Conservation (phyloP, 92 coral and sea anemone genomes). For the Parazoanthus darwini region DNA sequence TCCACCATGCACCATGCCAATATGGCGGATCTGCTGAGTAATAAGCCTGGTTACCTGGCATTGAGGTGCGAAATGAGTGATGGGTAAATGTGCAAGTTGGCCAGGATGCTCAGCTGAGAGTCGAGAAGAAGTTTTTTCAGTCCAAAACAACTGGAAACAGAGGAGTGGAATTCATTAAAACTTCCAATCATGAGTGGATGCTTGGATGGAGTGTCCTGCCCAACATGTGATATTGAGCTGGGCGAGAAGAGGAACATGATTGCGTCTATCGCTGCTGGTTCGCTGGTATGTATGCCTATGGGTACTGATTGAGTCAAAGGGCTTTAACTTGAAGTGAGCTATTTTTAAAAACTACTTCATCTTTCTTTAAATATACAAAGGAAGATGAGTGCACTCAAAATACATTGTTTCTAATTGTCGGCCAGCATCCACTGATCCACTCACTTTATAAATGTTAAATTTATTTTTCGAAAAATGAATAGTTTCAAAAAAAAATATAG, state of each 20-base stretch:
- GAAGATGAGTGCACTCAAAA: too few relatives aligned
- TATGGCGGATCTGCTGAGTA: constrained; percentile 69
- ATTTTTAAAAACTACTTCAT: too few relatives aligned
- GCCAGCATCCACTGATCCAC: too few relatives aligned
- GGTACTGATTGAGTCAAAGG: too few relatives aligned
- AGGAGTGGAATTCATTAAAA: not conserved
- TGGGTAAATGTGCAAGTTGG: constrained; percentile 5
- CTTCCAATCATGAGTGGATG: constrained; percentile 90
- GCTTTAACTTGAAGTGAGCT: too few relatives aligned
- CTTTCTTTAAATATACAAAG: too few relatives aligned
- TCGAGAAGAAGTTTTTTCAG: too few relatives aligned
- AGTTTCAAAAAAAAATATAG: too few relatives aligned
- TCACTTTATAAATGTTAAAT: too few relatives aligned
- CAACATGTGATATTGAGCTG: constrained; percentile 73
- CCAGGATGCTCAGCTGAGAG: constrained; percentile 26
- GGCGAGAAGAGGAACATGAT: constrained; percentile 83
- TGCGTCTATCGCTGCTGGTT: constrained; percentile 82
- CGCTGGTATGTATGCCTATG: constrained; percentile 64
- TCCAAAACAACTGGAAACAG: not conserved
- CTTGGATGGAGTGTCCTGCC: constrained; percentile 78
- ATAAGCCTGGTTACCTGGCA: constrained; percentile 38
- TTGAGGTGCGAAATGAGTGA: constrained; percentile 16
- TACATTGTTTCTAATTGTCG: too few relatives aligned
- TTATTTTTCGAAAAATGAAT: too few relatives aligned
- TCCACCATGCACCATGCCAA: constrained; percentile 48